A percentile compares a stretch with the other conserved stretches of the same genome.
Conservation (phyloP, 2,113 vertebrate genomes). For the Sporophila hypoxantha region DNA sequence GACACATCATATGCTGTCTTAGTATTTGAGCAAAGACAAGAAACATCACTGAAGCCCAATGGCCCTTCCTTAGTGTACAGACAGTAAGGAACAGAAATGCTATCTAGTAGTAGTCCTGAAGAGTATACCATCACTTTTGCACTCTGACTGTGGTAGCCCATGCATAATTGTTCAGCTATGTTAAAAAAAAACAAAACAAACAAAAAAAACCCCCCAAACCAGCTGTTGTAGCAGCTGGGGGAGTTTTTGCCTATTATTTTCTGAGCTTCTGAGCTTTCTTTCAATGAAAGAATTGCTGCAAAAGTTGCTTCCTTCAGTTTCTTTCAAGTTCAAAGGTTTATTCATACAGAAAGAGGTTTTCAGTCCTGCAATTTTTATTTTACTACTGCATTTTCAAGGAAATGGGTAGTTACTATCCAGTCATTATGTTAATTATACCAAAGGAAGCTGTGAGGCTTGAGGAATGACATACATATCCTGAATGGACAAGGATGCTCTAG, state of each 20-base stretch:
- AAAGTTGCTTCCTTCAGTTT: neutral
- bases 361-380: neutral
- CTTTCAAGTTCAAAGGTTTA: neutral
- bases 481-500: neutral
- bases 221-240: neutral
- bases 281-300: neutral
- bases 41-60: neutral
- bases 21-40: neutral
- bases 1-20: neutral
- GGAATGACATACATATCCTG: neutral
- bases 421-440: neutral
- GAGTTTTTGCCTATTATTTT: neutral
- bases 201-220: neutral
- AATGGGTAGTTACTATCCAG: neutral
- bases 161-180: neutral
- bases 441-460: neutral
- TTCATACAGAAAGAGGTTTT: neutral
- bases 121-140: neutral
- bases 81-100: neutral
- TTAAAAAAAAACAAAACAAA: neutral
- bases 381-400: neutral
- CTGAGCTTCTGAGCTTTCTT: neutral
- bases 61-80: neutral
- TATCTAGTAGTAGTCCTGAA: neutral
- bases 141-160: neutral